Evolutionary conservation across 1,140 invertebrate genomes (phyloP), one percentile per base, ranked within the genome.

Genomic region (Ceratina japonica): DNA sequence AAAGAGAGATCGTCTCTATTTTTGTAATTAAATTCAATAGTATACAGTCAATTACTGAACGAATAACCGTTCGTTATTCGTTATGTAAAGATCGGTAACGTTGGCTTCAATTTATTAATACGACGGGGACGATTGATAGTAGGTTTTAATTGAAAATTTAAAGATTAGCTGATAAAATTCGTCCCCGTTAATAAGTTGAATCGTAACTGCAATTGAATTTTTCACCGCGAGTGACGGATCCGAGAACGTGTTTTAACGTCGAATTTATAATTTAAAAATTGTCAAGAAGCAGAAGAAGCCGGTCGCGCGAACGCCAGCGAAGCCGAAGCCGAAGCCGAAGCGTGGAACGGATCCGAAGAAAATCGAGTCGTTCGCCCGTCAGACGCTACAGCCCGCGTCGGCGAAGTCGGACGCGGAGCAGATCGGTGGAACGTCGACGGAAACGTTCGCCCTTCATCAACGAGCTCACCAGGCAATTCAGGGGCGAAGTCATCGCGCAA

Each of bases 381-480:
- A 86, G 90, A 68, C 84, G 87, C 1, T 87, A 89, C 10, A 86
- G 88, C 15, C 86, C 84, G 2, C 80, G 90, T 27, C 89, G 90
- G 59, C 87, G 90, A 20, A 89, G 88, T 79, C 68, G 87, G 37
- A 88, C 84, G 13, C 84, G 85, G 8, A 86, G 87, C 73, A 87
- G 89, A 62, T 91, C 92, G 0, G 73, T 86, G 15, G 84, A 88
- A 24, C 89, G 88, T 44, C 91, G 91, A 27, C 86, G 91, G 18
- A 91, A 90, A 63, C 88, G 91, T 13, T 92, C 92, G 13, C 91
- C 92, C 0, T 92, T 92, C 51, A 90, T 92, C 63, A 91, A 93
- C 52, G 91, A 92, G 76, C 82, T 93, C 20, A 88, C 88, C 0
- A 86, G 92, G 2, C 90, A 91, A 24, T 78, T 93, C 10, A 82